Base-by-base conservation (phyloP, 1,140 invertebrate genomes). In the Oedothorax gibbosus region DNA sequence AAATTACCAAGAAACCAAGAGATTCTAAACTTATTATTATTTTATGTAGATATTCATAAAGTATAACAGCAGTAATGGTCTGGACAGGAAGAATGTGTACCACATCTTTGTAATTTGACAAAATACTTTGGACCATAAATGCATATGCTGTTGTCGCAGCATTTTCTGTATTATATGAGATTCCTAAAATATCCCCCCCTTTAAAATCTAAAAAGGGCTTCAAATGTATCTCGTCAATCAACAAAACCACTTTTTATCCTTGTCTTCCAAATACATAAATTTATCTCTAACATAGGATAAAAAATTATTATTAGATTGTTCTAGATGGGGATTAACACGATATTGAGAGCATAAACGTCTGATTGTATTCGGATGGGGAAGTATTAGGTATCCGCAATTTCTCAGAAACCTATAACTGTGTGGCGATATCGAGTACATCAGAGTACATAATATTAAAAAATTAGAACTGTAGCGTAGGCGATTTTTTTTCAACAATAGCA, bases 121-220 rank as follows among this genome's bases (percentile, higher is more conserved):
- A 18, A 14, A 86, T 35, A 71, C 86, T 85, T 53, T 35, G 53
- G 21, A 87, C 49, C 87, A 83, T 88, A 60, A 86, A 88, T 54
- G 86, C 85, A 85, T 69, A 71, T 15, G 80, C 87, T 76, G 18
- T 85, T 35, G 21, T 87, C 54, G 85, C 87, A 20, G 73, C 49
- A 57, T 81, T 54, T 62, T 14, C 15, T 53, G 9, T 72, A 56
- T 87, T 78, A 80, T 66, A 87, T 50, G 76, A 78, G 68, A 20
- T 20, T 2, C 87, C 86, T 75, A 85, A 14, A 80, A 87, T 57
- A 81, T 86, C 83, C 10, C 87, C 85, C 14, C 88, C 86, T 75
- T 81, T 87, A 64, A 77, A 86, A 78, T 87, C 85, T 50, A 86
- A 81, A 60, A 51, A 77, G 35, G 85, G 79, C 69, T 87, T 88